These are phyloP conservation scores for Mesorhabditis spiculigera DNA, from an alignment of 2,888 invertebrate species.

Conservation along the genomic window DNA sequence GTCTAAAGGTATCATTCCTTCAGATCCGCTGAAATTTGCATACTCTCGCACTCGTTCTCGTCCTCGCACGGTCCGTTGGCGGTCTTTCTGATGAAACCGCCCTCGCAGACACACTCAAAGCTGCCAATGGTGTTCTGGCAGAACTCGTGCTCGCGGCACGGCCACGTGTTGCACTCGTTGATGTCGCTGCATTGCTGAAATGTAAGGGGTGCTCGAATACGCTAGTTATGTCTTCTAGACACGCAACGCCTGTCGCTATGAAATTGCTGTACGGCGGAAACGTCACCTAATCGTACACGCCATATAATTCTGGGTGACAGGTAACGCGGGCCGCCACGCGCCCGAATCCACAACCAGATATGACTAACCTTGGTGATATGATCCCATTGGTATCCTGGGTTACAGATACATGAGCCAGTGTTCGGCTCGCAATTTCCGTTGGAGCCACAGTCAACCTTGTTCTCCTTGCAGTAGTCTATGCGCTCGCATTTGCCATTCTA, in stretches of 20 bases:
- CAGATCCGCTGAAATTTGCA: neutral
- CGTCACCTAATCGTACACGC: no score
- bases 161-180: slow-evolving; percentile 5
- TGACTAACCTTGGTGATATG: neutral
- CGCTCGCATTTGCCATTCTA: neutral
- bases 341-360: no score
- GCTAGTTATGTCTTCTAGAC: neutral
- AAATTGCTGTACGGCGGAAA: no score
- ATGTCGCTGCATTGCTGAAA: slow-evolving; percentile 2
- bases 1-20: neutral
- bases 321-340: no score
- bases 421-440: neutral
- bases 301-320: no score
- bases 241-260: no score
- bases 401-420: neutral
- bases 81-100: neutral
- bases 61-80: neutral
- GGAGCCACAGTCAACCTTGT: neutral
- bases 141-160: neutral
- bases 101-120: neutral
- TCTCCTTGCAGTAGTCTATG: neutral
- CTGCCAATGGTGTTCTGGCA: neutral
- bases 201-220: no score
- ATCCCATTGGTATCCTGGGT: neutral
- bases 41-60: neutral